phyloP scores from a whole-genome alignment of 2,888 invertebrate genomes.

The Homarus gammarus region DNA sequence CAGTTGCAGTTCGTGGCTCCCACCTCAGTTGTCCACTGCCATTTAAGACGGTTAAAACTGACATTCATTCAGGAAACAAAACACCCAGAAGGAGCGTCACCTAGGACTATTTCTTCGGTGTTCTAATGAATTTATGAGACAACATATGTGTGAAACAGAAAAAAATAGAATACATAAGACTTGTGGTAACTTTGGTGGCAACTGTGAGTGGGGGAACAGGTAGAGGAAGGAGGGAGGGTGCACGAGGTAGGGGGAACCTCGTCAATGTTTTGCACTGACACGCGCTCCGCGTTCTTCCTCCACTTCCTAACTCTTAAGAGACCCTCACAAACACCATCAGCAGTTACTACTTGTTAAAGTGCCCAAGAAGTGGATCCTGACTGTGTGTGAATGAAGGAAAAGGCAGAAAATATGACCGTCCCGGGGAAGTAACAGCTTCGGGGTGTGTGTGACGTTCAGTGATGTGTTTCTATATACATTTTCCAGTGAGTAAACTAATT shows the following conservation, averaged over 20 bases:
- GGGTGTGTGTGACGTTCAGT: no score
- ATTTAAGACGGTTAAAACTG: not conserved
- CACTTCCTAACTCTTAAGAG: constrained; percentile 12
- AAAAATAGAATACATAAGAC: no score
- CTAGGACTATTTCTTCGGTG: no score
- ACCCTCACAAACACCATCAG: not conserved
- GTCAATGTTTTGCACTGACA: constrained; percentile 27
- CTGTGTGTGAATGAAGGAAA: no score
- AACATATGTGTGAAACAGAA: no score
- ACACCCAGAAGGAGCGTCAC: no score
- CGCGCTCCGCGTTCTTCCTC: not conserved
- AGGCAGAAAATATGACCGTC: no score
- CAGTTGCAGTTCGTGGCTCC: constrained; percentile 31
- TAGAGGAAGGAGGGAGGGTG: constrained; percentile 24
- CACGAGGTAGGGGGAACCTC: constrained; percentile 6
- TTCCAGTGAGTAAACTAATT: no score
- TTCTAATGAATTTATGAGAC: not conserved
- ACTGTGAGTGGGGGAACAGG: constrained; percentile 7
- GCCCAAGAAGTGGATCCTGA: not conserved
- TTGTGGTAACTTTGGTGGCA: not conserved
- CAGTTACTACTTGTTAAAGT: not conserved
- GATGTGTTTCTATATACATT: no score
- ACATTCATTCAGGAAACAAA: not conserved
- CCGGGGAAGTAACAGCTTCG: no score
- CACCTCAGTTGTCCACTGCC: not conserved